Evolutionary conservation across 2,113 vertebrate species (phyloP), one percentile per base, ranked within the genome.

Genomic region (Anhinga rufa): DNA sequence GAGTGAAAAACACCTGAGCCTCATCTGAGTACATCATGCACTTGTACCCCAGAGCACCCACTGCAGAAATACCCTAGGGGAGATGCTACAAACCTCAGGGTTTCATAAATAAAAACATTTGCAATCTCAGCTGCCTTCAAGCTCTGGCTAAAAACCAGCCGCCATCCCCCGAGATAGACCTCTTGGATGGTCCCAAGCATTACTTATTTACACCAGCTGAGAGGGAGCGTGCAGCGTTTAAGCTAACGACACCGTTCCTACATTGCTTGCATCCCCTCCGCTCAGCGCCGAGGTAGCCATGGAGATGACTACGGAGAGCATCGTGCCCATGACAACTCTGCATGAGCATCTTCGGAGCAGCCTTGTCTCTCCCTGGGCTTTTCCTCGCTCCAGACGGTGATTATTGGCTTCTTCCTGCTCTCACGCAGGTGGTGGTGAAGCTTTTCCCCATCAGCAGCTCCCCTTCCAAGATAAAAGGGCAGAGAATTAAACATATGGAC

Each of bases 271-370:
- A 57, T 61, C 72, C 36, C 29, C 42, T 68, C 28, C 2, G 6
- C 83, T 74, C 1, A 2, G 52, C 1, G 4, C 88, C 2, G 24
- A 13, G 87, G 92, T 91, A 21, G 46, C 81, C 92, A 78, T 89
- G 96, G 96, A 49, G 78, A 96, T 54, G 72, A 22, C 36, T 19
- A 3, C 1, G 5, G 85, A 22, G 81, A 92, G 86, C 61, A 4
- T 8, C 4, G 80, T 96, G 93, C 80, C 82, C 93, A 95, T 96
- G 93, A 31, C 93, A 92, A 93, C 96, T 44, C 82, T 26, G 29
- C 76, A 9, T 8, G 46, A 83, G 61, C 91, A 60, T 88, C 90
- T 66, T 28, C 6, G 0, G 74, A 85, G 88, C 81, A n/a, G 84
- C 34, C 20, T 54, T 5, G 10, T 25, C 86, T 71, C 74, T 61